Evolutionary conservation across 2,797 vertebrate genomes (phyloP).

Genomic region (Oophaga sylvatica): DNA sequence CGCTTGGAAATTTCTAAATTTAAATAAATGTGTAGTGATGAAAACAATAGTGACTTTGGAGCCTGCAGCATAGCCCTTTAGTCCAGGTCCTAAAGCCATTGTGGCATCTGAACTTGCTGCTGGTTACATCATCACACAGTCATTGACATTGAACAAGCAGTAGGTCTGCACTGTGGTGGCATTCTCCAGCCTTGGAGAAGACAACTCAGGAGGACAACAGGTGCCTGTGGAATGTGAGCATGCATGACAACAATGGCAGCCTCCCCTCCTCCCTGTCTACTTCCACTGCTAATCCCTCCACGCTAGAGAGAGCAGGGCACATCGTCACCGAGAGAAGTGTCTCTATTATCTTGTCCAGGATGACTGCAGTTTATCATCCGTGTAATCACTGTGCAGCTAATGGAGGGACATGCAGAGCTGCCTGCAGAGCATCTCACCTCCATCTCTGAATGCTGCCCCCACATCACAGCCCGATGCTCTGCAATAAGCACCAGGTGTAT

Average conservation of each 20-base stretch:
- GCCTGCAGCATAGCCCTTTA: background rate
- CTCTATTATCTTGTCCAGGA: conserved; percentile 56
- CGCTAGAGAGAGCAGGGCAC: conserved; percentile 25
- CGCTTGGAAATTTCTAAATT: too few relatives aligned
- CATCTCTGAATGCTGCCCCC: background rate
- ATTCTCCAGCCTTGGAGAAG: conserved; percentile 25
- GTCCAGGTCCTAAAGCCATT: background rate
- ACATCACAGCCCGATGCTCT: background rate
- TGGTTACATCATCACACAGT: background rate
- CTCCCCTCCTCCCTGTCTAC: background rate
- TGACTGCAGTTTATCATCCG: conserved; percentile 50
- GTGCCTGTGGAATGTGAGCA: conserved; percentile 52
- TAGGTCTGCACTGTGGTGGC: background rate
- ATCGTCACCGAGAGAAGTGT: conserved; percentile 42
- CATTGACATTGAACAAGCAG: background rate
- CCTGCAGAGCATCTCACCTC: conserved; percentile 45
- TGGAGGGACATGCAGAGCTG: conserved; percentile 40
- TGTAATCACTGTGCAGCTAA: conserved; percentile 49
- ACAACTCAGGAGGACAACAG: conserved; percentile 52
- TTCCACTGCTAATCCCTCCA: conserved; percentile 27
- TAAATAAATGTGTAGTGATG: too few relatives aligned
- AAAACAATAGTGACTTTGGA: background rate
- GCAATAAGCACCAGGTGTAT: background rate
- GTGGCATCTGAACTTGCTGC: background rate
- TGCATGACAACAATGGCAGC: conserved; percentile 40